Base-by-base conservation (phyloP, 2,888 invertebrate genomes). In the Willowsia nigromaculata region DNA sequence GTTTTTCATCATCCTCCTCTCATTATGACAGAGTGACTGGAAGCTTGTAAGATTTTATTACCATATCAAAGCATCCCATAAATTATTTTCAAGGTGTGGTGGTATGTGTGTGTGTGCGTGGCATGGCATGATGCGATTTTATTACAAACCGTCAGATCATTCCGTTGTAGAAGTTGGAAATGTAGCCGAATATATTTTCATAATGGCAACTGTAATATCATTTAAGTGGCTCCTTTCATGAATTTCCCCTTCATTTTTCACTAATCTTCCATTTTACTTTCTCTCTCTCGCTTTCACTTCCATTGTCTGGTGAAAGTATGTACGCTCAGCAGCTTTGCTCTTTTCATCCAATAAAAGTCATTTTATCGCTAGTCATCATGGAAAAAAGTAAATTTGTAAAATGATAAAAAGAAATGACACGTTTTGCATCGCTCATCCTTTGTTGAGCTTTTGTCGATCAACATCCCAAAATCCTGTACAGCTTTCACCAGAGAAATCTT, bases 1-100 rank as follows among this genome's bases (percentile, higher is more conserved):
- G 22, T 43, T 71, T 71, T 30, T 43, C 22, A 71, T 71, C 30
- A 25, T 71, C 40, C 18, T 65, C 33, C 37, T 43, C 71, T 43
- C 71, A 71, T 76, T 76, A 53, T 76, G 76, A 76, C 76, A 76
- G 47, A 53, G 27, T 76, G 76, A 76, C n/a, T 50, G 76, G n/a
- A n/a, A 15, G 76, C 50, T 33, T 50, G 50, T 53, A 53, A 50
- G 76, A 76, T 78, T 56, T 56, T 78, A 78, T 78, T 53, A 56
- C 53, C 78, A 56, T 56, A 78, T 56, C 78, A 78, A 56, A 78
- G 37, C 76, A 78, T 37, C 50, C 78, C 53, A 78, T 78, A 78
- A 78, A 78, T 78, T 78, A 56, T 78, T 78, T 78, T 78, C 33
- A 78, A 78, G 78, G 78, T 78, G 78, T 56, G 78, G 78, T 56